A percentile compares a stretch with the other conserved stretches of the same genome.
Evolutionary conservation across 2,113 vertebrate species (phyloP).

Genomic region (Anhinga anhinga): DNA sequence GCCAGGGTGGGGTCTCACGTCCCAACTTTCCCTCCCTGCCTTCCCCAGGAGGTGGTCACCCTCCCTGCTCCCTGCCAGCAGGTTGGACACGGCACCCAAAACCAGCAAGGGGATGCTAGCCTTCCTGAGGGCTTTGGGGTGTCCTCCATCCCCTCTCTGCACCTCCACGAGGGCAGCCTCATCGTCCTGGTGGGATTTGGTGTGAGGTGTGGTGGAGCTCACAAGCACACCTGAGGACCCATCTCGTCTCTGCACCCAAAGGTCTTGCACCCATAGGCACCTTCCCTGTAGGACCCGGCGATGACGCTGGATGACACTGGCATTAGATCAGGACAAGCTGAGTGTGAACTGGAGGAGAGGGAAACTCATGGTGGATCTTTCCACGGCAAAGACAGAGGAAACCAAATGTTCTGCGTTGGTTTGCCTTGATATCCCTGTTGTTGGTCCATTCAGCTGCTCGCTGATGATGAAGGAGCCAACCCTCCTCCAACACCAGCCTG

Average conservation of each 20-base stretch:
- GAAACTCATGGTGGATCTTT: not conserved
- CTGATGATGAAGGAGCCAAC: not conserved
- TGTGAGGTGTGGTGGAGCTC: rapidly evolving
- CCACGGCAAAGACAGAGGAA: not conserved
- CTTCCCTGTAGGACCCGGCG: not conserved
- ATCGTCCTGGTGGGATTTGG: no score
- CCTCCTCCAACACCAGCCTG: not conserved
- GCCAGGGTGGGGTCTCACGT: slow-evolving; percentile 80
- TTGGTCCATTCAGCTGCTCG: not conserved
- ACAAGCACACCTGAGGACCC: rapidly evolving
- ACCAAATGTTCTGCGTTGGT: rapidly evolving
- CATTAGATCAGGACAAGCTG: not conserved
- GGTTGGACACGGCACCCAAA: not conserved
- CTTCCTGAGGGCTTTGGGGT: not conserved
- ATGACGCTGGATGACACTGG: not conserved
- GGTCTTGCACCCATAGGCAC: not conserved
- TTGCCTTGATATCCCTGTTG: not conserved
- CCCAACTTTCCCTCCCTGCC: slow-evolving; percentile 39
- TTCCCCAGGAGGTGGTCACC: not conserved
- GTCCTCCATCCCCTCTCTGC: not conserved
- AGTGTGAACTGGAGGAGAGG: rapidly evolving
- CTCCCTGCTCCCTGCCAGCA: not conserved
- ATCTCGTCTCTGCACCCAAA: rapidly evolving
- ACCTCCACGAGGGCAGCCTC: not conserved
- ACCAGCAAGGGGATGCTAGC: rapidly evolving